Conservation (phyloP, 2,888 invertebrate genomes). For the Microplitis manilae region DNA sequence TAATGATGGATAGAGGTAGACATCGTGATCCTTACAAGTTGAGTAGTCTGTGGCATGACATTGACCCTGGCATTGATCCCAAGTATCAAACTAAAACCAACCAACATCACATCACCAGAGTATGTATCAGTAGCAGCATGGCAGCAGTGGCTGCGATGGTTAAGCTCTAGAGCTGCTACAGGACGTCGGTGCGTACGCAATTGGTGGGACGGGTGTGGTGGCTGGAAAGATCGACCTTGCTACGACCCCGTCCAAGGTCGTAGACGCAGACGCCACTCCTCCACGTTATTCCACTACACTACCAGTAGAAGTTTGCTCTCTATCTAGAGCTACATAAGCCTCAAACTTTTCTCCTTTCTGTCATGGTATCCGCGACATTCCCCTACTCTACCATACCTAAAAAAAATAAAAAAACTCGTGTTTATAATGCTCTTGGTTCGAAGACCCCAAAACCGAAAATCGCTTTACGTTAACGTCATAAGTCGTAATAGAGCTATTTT, state of each 20-base stretch:
- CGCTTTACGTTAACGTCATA: too few relatives aligned
- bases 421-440: slow-evolving; percentile 13
- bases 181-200: slow-evolving; percentile 52
- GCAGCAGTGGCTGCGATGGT: not conserved
- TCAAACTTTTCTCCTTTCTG: slow-evolving; percentile 29
- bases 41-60: slow-evolving; percentile 57
- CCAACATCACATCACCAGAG: not conserved
- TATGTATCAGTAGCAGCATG: slow-evolving; percentile 14
- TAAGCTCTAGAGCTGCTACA: slow-evolving; percentile 23
- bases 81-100: slow-evolving; percentile 25
- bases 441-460: not conserved
- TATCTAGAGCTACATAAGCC: slow-evolving; percentile 3
- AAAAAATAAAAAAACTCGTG: not conserved
- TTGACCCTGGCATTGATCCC: slow-evolving; percentile 69
- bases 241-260: slow-evolving; percentile 63
- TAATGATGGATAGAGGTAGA: slow-evolving; percentile 13
- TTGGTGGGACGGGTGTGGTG: slow-evolving; percentile 45
- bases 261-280: slow-evolving; percentile 62
- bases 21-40: slow-evolving; percentile 18
- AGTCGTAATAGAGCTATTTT: too few relatives aligned
- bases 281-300: slow-evolving; percentile 52
- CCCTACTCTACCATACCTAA: not conserved
- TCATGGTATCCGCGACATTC: not conserved
- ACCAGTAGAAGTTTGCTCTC: not conserved
- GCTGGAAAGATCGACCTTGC: slow-evolving; percentile 61